These are phyloP conservation scores for Latrodectus hesperus DNA, from an alignment of 2,888 invertebrate species.

Conservation along the genomic window DNA sequence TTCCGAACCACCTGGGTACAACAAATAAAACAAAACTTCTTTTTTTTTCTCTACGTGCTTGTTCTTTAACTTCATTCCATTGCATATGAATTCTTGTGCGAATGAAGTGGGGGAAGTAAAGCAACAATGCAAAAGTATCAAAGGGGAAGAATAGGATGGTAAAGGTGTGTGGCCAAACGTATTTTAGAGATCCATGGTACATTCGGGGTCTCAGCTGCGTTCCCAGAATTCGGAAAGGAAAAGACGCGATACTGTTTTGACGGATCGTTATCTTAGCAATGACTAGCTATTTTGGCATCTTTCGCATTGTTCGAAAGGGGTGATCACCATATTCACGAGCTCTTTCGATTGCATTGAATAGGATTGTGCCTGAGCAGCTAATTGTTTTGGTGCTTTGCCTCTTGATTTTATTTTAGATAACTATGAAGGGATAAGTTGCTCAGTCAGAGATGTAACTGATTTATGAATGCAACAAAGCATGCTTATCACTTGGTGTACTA, in stretches of 20 bases:
- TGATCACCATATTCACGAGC: no score
- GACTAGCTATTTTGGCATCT: conserved; percentile 22
- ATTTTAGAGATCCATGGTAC: neutral
- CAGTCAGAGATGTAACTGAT: no score
- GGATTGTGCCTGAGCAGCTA: neutral
- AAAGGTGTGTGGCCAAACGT: conserved; percentile 21
- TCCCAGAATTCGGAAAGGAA: conserved; percentile 13
- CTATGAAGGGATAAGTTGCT: no score
- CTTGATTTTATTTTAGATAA: no score
- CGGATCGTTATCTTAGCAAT: conserved; percentile 42
- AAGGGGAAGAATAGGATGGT: conserved; percentile 24
- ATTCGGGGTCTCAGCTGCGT: no score
- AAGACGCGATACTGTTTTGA: conserved; percentile 30
- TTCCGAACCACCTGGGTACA: conserved; percentile 49
- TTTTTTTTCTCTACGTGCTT: conserved; percentile 38
- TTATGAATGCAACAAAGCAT: no score
- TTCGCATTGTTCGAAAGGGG: neutral
- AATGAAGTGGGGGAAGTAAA: conserved; percentile 23
- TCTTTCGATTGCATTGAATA: neutral
- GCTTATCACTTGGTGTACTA: no score
- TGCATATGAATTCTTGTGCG: conserved; percentile 42
- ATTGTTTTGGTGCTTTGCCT: no score
- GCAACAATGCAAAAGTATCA: conserved; percentile 20
- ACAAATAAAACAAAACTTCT: conserved; percentile 10
- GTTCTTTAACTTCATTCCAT: conserved; percentile 47